These are phyloP conservation scores for Morus bassanus DNA, from an alignment of 2,797 vertebrate genomes.

Conservation along the genomic window DNA sequence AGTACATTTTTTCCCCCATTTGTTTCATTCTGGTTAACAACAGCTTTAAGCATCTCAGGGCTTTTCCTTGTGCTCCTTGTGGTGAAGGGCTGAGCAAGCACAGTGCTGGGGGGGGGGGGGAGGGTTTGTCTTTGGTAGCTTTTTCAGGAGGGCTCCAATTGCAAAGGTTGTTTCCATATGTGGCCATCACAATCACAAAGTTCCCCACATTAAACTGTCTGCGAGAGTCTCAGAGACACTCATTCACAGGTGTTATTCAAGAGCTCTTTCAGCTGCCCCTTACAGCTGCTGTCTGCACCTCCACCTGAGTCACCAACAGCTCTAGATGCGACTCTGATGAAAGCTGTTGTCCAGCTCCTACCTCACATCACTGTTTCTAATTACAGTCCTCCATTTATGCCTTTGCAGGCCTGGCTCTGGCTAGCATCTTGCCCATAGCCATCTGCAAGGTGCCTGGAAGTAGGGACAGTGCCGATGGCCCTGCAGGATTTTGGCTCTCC, in stretches of 20 bases:
- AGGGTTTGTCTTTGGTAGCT: not conserved
- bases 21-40: not conserved
- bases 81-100: not conserved
- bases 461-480: not conserved
- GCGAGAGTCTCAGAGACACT: not conserved
- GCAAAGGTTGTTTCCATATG: not conserved
- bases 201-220: not conserved
- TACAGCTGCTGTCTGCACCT: rapidly evolving
- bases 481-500: not conserved
- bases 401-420: not conserved
- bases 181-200: not conserved
- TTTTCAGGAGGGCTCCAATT: not conserved
- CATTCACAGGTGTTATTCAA: not conserved
- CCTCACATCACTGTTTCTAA: not conserved
- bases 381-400: not conserved
- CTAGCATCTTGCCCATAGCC: not conserved
- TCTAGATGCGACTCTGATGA: not conserved
- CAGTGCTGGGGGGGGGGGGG: not conserved
- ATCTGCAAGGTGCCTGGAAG: not conserved
- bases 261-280: not conserved
- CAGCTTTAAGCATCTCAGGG: not conserved
- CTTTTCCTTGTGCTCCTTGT: not conserved
- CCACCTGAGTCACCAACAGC: not conserved
- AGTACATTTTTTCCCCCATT: not conserved
- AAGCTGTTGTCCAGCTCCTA: not conserved